These are phyloP conservation scores for Eristalinus aeneus DNA, from an alignment of 2,888 invertebrate species.

Conservation along the genomic window DNA sequence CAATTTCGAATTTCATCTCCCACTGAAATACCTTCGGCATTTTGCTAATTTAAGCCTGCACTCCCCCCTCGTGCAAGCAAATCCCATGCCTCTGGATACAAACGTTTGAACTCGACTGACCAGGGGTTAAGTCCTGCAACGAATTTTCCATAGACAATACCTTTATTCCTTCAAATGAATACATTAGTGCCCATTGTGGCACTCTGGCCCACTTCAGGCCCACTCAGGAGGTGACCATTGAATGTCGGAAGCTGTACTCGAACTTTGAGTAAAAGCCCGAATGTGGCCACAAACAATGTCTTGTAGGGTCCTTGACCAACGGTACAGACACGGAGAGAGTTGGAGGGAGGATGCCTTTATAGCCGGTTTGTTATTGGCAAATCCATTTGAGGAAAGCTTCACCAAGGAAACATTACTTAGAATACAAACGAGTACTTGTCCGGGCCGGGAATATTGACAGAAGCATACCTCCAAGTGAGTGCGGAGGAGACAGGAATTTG, in stretches of 20 bases:
- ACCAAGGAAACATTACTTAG: background rate
- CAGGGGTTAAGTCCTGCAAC: background rate
- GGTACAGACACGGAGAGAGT: no score
- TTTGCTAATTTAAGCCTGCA: no score
- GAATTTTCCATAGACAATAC: background rate
- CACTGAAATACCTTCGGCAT: no score
- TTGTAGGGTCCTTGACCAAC: background rate
- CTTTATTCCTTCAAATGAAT: background rate
- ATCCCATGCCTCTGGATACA: background rate
- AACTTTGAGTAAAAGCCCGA: background rate
- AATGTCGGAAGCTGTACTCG: background rate
- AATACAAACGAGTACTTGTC: background rate
- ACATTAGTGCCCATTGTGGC: background rate
- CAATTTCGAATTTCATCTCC: no score
- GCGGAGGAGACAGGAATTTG: constrained; percentile 49
- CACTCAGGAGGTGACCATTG: background rate
- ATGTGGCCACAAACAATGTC: background rate
- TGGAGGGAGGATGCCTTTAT: background rate
- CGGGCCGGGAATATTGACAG: constrained; percentile 35
- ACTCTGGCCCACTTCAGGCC: background rate
- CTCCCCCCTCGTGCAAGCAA: no score
- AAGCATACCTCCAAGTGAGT: background rate
- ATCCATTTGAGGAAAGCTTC: background rate
- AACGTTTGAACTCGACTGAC: background rate
- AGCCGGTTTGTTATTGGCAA: background rate